Conservation (phyloP, 2,797 vertebrate species). For the Netta rufina region DNA sequence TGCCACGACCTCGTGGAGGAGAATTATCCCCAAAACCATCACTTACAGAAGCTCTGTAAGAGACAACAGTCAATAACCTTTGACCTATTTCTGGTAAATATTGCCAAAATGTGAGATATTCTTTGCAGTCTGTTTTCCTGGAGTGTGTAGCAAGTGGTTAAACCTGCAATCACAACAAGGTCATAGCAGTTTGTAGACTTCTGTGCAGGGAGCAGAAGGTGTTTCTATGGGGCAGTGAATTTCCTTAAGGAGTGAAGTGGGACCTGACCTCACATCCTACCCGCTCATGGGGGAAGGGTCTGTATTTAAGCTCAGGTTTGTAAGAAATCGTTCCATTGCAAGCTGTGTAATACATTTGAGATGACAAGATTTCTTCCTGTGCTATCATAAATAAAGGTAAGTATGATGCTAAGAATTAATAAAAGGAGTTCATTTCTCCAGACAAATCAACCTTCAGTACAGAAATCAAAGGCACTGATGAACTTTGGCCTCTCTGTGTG, state of each 20-base stretch:
- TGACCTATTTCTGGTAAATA: not conserved
- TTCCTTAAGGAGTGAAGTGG: accelerated
- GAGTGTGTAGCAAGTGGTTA: not conserved
- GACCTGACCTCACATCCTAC: accelerated
- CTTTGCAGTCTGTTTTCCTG: not conserved
- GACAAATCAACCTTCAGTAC: not conserved
- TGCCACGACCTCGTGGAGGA: not conserved
- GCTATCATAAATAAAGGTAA: not conserved
- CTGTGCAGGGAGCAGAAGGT: not conserved
- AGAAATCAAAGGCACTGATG: not conserved
- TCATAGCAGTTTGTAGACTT: not conserved
- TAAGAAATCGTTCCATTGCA: not conserved
- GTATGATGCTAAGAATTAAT: not conserved
- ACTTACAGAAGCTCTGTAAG: not conserved
- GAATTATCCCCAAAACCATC: not conserved
- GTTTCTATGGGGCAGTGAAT: not conserved
- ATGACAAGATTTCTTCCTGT: not conserved
- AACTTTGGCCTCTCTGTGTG: not conserved
- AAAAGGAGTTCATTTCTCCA: slow-evolving; percentile 13
- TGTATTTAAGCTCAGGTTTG: not conserved
- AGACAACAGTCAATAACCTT: not conserved
- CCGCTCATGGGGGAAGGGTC: not conserved
- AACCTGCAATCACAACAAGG: not conserved
- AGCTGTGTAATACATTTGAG: not conserved
- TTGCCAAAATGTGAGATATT: not conserved